Base-by-base conservation (phyloP, 2,113 vertebrate genomes). In the Marcusenius ussheri region DNA sequence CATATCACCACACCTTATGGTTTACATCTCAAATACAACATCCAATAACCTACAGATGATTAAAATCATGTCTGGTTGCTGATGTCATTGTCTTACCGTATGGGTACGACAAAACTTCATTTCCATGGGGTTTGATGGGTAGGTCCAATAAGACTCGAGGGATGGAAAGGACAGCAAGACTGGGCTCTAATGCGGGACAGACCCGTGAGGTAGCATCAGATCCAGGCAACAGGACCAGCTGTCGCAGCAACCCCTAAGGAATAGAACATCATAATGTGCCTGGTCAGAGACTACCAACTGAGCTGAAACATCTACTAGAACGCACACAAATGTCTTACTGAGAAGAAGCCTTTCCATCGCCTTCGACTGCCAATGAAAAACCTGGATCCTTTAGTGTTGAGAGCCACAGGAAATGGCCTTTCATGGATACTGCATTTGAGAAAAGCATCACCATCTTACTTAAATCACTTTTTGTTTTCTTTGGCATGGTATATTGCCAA, bases 181-280 rank as follows among this genome's bases (percentile, higher is more conserved):
- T 92, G 0, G 98, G 93, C 45, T 95, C 93, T 53, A 92, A 42
- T 62, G 95, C 90, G 0, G 96, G 96, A 91, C 98, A 99, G 13
- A 99, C 93, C 90, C 90, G 94, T 13, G 94, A 92, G 6, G 95
- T 96, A 86, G 97, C 98, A 0, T 99, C 98, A 0, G 98, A 97
- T 89, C 98, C 98, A 0, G 98, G 98, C 91, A 99, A 93, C 87
- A 99, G 95, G 53, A 99, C 97, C 19, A 99, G 96, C 95, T 99
- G 98, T 6, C 98, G 96, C 56, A 99, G 92, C 89, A 99, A 93
- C 91, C 98, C 98, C 98, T 99, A 95, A 19, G 92, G 91, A 93
- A 94, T 85, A 0, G 0, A 90, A 7, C 53, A 58, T 87, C n/a
- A 87, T 21, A 6, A 21, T 10, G 13, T 31, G 46, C 8, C n/a